Percentiles rank a stretch among this genome's conserved stretches.
Conservation (phyloP, 2,797 vertebrate genomes). For the Mus minutoides region DNA sequence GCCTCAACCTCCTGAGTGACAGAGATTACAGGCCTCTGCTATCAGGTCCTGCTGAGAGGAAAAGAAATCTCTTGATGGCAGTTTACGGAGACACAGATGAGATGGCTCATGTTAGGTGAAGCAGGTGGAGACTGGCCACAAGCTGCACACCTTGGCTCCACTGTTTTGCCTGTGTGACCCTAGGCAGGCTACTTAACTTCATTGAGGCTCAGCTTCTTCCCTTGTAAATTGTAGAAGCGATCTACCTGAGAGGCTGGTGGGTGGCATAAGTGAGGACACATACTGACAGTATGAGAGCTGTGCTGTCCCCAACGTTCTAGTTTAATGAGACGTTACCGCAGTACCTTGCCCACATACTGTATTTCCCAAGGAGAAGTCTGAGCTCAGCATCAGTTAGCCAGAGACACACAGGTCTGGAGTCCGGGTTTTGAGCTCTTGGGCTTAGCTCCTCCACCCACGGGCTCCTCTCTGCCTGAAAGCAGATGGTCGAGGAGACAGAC, state of each 20-base stretch:
- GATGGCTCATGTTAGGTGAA: neutral
- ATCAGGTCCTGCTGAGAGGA: neutral
- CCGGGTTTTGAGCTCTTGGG: neutral
- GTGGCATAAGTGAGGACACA: neutral
- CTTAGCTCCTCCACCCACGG: neutral
- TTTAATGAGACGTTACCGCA: neutral
- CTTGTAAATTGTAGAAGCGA: neutral
- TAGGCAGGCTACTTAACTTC: neutral
- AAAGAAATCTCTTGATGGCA: neutral
- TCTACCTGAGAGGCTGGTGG: neutral
- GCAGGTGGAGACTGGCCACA: neutral
- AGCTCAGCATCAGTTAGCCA: neutral
- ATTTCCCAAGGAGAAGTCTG: neutral
- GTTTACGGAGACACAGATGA: neutral
- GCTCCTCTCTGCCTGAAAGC: constrained; percentile 46
- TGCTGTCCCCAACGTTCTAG: neutral
- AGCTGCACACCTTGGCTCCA: neutral
- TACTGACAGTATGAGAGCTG: neutral
- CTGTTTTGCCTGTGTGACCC: neutral
- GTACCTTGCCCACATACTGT: neutral
- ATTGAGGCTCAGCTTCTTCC: neutral
- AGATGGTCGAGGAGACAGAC: constrained; percentile 24
- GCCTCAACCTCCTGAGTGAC: neutral
- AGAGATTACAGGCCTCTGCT: neutral
- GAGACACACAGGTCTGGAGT: neutral